Percentiles rank a stretch among this genome's conserved stretches.
These are phyloP conservation scores for Cirrhinus mrigala DNA, from an alignment of 2,797 vertebrate species.

Conservation along the genomic window DNA sequence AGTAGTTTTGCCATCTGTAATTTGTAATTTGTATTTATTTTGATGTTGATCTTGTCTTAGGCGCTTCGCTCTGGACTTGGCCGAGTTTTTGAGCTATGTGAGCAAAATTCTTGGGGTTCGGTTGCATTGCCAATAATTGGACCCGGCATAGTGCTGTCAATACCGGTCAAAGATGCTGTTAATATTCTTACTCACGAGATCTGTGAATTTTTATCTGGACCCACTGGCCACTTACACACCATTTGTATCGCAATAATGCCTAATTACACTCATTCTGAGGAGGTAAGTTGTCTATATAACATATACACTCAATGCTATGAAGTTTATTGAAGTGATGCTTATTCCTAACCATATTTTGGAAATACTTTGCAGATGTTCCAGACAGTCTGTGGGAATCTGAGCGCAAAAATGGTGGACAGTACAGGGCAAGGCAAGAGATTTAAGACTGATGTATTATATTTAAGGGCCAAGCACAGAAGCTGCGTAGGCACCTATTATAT, in stretches of 20 bases:
- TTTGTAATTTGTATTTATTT: background rate
- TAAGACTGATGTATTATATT: background rate
- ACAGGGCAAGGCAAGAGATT: constrained; percentile 62
- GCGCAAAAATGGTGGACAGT: constrained; percentile 57
- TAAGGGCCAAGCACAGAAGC: background rate
- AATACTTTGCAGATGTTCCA: constrained; percentile 64
- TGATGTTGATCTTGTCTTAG: constrained; percentile 55
- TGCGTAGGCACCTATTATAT: too few species aligned
- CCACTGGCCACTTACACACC: constrained; percentile 54
- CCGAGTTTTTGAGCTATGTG: constrained; percentile 67
- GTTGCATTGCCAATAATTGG: constrained; percentile 73
- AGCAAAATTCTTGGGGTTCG: constrained; percentile 58
- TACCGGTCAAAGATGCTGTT: constrained; percentile 56
- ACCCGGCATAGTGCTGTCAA: constrained; percentile 62
- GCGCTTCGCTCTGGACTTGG: constrained; percentile 64
- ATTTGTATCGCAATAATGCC: constrained; percentile 70
- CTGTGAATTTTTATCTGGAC: constrained; percentile 52
- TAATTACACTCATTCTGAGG: constrained; percentile 54
- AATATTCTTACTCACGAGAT: constrained; percentile 66
- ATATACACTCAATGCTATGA: background rate
- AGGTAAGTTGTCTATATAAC: constrained; percentile 9
- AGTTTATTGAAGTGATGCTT: background rate
- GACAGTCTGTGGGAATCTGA: constrained; percentile 56
- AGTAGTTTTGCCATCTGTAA: background rate
- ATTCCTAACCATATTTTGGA: background rate